Conservation (phyloP, 1,140 invertebrate genomes). For the Macrobrachium rosenbergii region DNA sequence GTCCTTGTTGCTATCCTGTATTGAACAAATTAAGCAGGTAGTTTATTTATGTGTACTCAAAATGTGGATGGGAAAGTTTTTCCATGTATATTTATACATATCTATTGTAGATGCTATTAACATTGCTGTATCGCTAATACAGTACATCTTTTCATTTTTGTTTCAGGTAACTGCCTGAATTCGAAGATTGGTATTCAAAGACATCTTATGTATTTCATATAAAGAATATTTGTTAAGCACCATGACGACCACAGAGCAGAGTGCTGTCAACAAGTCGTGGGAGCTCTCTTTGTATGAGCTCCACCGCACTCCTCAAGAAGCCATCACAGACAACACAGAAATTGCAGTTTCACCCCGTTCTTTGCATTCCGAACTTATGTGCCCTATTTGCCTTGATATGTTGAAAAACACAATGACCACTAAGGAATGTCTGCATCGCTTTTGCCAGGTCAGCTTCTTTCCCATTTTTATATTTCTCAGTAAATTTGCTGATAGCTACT, state of each 20-base stretch:
- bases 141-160: too few relatives aligned
- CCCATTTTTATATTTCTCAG: too few relatives aligned
- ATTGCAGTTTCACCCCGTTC: constrained; percentile 97
- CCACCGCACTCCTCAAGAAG: constrained; percentile 92
- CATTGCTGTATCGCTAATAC: too few relatives aligned
- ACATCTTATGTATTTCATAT: background rate
- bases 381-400: constrained; percentile 99
- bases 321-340: constrained; percentile 80
- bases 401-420: constrained; percentile 99
- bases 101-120: too few relatives aligned
- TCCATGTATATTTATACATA: too few relatives aligned
- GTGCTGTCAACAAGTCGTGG: constrained; percentile 91
- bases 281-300: constrained; percentile 96
- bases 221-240: background rate
- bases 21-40: too few relatives aligned
- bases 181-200: background rate
- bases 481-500: too few relatives aligned
- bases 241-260: constrained; percentile 65
- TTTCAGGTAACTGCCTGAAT: background rate
- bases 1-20: too few relatives aligned
- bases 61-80: too few relatives aligned
- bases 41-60: too few relatives aligned
- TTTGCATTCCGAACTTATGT: constrained; percentile 97
- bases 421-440: constrained; percentile 98
- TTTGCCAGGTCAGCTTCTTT: constrained; percentile 76